Base-by-base conservation (phyloP, 2,113 vertebrate species). In the Menura novaehollandiae region DNA sequence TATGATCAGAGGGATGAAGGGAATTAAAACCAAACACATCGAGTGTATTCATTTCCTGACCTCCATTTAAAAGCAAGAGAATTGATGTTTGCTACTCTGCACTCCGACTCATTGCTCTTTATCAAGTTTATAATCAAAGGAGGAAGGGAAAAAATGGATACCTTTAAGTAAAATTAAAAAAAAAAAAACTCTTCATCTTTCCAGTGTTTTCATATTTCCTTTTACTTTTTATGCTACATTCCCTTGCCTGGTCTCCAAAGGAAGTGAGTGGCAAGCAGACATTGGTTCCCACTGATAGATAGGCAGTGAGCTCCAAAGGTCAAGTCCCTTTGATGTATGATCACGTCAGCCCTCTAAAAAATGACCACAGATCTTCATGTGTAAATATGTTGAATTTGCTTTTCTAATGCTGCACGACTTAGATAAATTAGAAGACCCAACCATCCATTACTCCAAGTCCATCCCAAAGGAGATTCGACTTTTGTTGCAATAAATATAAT, bases 351-450 rank as follows among this genome's bases (percentile, higher is more conserved):
- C 74, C 33, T 56, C 85, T 96, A 91, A 91, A 96, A 96, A 94
- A 83, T 85, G 71, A 95, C 88, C 88, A 72, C 75, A 81, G 71
- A 72, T 82, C 93, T 95, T 92, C 81, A 63, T 91, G 72, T 91
- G 91, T 91, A 94, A 97, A 97, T 91, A 94, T 83, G 92, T 86
- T 92, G 66, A 71, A 89, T 96, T 97, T 96, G 91, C 93, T 96
- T 96, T 95, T 85, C 85, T 91, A 94, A 90, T 93, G 81, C 89
- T 88, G 89, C 64, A 75, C 11, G 72, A 91, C 93, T 93, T 94
- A 97, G 74, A 91, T 81, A 94, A 95, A 96, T 89, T 95, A 94
- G 86, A 88, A 93, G 93, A 82, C 68, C 43, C 67, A 81, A 39
- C 83, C 88, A 95, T 88, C 77, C 73, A 71, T 90, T 92, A 86